Percentiles rank a stretch among this genome's conserved stretches.
Evolutionary conservation across 1,140 invertebrate genomes (phyloP).

Genomic region (Hylyphantes graminicola): DNA sequence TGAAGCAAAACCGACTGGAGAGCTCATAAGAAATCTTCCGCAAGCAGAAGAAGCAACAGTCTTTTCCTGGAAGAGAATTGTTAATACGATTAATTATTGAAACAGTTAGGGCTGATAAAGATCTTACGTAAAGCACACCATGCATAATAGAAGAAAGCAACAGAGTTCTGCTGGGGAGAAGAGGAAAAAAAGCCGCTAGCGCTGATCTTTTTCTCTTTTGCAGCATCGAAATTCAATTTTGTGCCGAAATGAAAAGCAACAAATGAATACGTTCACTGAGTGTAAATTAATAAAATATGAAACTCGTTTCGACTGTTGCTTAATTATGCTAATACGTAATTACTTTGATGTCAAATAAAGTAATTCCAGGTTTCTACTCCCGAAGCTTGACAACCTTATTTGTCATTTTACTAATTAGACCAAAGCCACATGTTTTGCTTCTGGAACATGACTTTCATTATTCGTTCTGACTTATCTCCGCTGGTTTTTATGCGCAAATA

Average conservation of each 20-base stretch:
- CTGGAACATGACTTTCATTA: constrained; percentile 36
- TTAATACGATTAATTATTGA: constrained; percentile 59
- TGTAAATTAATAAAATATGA: constrained; percentile 61
- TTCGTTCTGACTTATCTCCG: constrained; percentile 19
- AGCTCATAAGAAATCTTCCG: constrained; percentile 28
- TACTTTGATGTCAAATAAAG: constrained; percentile 60
- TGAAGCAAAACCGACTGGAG: constrained; percentile 36
- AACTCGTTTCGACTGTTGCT: constrained; percentile 59
- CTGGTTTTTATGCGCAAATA: too few relatives aligned
- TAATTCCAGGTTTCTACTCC: constrained; percentile 57
- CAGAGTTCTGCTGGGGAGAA: constrained; percentile 20
- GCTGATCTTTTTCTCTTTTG: constrained; percentile 20
- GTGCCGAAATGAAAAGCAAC: constrained; percentile 57
- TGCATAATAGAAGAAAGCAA: constrained; percentile 57
- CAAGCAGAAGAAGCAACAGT: not conserved
- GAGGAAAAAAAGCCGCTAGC: constrained; percentile 18
- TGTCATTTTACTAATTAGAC: constrained; percentile 59
- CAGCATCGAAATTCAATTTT: constrained; percentile 58
- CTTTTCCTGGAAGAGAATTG: constrained; percentile 20
- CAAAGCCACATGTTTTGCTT: constrained; percentile 58
- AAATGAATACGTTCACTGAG: constrained; percentile 54
- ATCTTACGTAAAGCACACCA: constrained; percentile 51
- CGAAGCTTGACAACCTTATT: constrained; percentile 56
- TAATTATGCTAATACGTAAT: constrained; percentile 61
- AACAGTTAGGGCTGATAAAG: constrained; percentile 49